Percentiles rank a stretch among this genome's conserved stretches.
Evolutionary conservation across 2,113 vertebrate genomes (phyloP).

Genomic region (Ciconia stormi): DNA sequence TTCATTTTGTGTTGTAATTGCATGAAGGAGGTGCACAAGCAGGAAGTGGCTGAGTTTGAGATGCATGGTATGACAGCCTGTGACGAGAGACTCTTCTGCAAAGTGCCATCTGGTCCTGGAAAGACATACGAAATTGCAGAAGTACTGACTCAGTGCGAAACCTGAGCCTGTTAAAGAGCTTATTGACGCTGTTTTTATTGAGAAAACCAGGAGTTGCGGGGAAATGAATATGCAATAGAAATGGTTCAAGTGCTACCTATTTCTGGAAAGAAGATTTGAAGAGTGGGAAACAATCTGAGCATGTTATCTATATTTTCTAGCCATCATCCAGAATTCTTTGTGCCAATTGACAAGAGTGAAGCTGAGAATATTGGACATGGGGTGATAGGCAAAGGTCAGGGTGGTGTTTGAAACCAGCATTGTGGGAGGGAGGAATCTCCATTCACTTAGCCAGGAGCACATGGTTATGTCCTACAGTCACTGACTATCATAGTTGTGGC

Average conservation of each 20-base stretch:
- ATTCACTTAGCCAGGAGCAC: not conserved
- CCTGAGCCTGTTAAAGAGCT: not conserved
- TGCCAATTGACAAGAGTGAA: not conserved
- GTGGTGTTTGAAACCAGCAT: not conserved
- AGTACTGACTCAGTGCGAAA: not conserved
- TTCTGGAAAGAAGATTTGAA: not conserved
- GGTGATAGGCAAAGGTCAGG: not conserved
- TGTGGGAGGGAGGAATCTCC: not conserved
- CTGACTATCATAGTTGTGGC: not conserved
- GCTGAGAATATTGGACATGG: not conserved
- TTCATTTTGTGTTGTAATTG: not conserved
- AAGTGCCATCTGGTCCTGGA: not conserved
- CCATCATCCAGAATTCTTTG: not conserved
- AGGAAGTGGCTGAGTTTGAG: not conserved
- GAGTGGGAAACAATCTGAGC: not conserved
- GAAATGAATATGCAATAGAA: not conserved
- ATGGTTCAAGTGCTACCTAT: not conserved
- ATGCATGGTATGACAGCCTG: not conserved
- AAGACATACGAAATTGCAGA: not conserved
- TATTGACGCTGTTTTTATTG: not conserved
- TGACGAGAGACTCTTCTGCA: not conserved
- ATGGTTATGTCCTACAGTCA: not conserved
- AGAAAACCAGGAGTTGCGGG: not conserved
- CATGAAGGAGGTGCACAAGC: not conserved
- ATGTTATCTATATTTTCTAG: not conserved